Percentiles rank a stretch among this genome's conserved stretches.
These are phyloP conservation scores for Camelus dromedarius DNA, from an alignment of 2,113 vertebrate species.

Conservation along the genomic window DNA sequence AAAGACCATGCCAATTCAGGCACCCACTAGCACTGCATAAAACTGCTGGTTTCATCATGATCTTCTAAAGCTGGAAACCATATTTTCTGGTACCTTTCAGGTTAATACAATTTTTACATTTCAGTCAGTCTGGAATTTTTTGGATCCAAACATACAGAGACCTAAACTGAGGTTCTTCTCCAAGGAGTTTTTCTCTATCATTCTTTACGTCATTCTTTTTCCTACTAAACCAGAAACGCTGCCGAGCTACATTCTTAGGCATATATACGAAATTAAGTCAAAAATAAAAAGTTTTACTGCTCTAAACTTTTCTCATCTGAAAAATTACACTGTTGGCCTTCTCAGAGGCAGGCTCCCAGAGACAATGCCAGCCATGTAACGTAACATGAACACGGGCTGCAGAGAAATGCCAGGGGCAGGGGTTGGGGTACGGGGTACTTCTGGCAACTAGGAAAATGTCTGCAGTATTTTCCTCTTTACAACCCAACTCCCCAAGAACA, in stretches of 20 bases:
- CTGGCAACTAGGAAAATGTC: background rate
- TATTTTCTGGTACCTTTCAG: background rate
- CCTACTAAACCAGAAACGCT: background rate
- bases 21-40: background rate
- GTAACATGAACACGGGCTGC: background rate
- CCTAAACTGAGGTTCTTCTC: background rate
- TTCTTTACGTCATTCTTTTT: background rate
- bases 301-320: background rate
- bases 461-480: background rate
- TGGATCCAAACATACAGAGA: background rate
- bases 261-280: background rate
- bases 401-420: accelerated
- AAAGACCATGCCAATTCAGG: background rate
- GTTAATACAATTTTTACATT: background rate
- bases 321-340: background rate
- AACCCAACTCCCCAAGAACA: background rate
- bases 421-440: accelerated
- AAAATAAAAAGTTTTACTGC: background rate
- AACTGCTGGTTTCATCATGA: background rate
- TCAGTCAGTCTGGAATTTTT: background rate
- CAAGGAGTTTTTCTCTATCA: background rate
- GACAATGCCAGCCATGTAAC: background rate
- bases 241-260: background rate
- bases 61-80: background rate
- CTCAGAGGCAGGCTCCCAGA: background rate